Evolutionary conservation across 2,888 invertebrate species (phyloP), one percentile per base, ranked within the genome.

Genomic region (Glyphotaelius pellucidus): DNA sequence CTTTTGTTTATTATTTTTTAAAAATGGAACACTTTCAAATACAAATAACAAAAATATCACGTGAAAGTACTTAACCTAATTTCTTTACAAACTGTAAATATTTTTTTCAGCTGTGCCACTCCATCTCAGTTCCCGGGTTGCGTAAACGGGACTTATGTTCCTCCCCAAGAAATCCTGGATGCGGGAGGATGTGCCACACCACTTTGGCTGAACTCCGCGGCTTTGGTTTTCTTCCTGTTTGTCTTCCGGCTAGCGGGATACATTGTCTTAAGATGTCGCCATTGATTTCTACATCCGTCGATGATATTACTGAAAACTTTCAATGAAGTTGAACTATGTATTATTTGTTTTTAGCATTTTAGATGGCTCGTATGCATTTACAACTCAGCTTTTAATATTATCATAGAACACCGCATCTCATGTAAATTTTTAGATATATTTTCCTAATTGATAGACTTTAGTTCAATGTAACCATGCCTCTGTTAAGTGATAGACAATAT

Each of bases 201-300:
- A 25, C 95, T 98, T 32, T 98, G 98, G 98, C 97, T 97, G 92
- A 98, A 98, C 95, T 97, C 97, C 25, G 95, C 97, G 92, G 97
- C 98, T 89, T 96, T 98, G 92, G 94, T 98, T 94, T 96, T 97
- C 94, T 98, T 98, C 95, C 96, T 98, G 93, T 94, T 97, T 94
- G 96, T 97, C 94, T 98, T 98, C 95, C 96, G 98, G 93, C 95
- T 97, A 91, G 95, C 98, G 93, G 98, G 98, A 93, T 98, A 98
- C 95, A 95, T 97, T 93, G 97, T 98, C 93, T 95, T 98, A 94
- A 97, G 98, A 94, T 97, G 97, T 94, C 96, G 97, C 94, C 96
- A 97, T 94, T 96, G 97, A 94, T 97, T 87, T 88, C 31, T 67
- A 42, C 5, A 86, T 4, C 7, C 14, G 25, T 86, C 30, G 35